Percentiles rank a stretch among this genome's conserved stretches.
Evolutionary conservation across 2,888 invertebrate species (phyloP).

Genomic region (Cryptocephalus primarius): DNA sequence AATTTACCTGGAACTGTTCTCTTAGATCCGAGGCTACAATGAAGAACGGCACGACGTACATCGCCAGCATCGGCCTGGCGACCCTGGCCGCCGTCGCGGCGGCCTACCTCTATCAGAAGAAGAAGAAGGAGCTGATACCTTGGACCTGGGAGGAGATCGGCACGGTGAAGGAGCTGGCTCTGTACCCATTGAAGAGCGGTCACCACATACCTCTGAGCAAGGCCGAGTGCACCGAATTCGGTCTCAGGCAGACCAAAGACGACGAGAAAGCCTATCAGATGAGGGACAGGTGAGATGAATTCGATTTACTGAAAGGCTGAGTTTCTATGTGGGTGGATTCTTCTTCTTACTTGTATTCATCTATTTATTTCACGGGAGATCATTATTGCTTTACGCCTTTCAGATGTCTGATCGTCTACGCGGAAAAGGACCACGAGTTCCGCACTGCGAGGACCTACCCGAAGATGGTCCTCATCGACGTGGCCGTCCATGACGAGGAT

Average conservation of each 20-base stretch:
- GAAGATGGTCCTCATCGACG: slow-evolving; percentile 37
- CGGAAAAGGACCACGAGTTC: slow-evolving; percentile 33
- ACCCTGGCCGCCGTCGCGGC: slow-evolving; percentile 17
- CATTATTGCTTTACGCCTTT: slow-evolving; percentile 12
- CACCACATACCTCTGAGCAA: slow-evolving; percentile 25
- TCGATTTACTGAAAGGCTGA: no score
- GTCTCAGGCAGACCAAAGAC: slow-evolving; percentile 22
- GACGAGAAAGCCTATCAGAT: slow-evolving; percentile 21
- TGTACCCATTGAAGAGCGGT: slow-evolving; percentile 36
- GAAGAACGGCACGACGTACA: slow-evolving; percentile 8
- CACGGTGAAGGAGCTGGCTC: slow-evolving; percentile 25
- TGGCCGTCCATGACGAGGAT: slow-evolving; percentile 32
- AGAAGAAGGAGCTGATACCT: slow-evolving; percentile 22
- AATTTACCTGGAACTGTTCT: no score
- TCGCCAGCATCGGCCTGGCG: slow-evolving; percentile 13
- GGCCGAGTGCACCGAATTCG: slow-evolving; percentile 28
- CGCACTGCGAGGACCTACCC: slow-evolving; percentile 38
- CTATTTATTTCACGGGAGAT: no score
- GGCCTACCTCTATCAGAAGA: slow-evolving; percentile 18
- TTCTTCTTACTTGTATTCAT: no score
- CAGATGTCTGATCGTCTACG: slow-evolving; percentile 37
- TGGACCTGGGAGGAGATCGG: slow-evolving; percentile 30
- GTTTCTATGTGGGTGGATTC: no score
- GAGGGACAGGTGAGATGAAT: slow-evolving; percentile 25
- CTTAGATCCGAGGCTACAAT: neutral